These are phyloP conservation scores for Chlamydotis undulata DNA, from an alignment of 2,113 vertebrate species.

Conservation along the genomic window DNA sequence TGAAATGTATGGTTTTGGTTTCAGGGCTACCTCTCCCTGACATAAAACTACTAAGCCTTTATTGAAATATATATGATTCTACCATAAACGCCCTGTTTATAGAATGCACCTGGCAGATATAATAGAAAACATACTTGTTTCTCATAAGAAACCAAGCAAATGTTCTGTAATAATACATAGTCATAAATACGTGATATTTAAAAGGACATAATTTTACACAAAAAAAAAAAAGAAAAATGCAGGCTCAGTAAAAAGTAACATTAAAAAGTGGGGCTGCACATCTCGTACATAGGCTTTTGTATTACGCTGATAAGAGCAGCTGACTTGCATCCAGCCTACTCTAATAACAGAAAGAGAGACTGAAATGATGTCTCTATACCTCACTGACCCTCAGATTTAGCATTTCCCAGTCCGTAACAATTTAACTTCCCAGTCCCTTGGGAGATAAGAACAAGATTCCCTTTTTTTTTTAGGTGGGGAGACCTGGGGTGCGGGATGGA, in stretches of 20 bases:
- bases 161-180: conserved; percentile 31
- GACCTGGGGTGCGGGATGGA: neutral
- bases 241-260: neutral
- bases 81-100: conserved; percentile 66
- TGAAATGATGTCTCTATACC: neutral
- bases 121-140: conserved; percentile 58
- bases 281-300: conserved; percentile 34
- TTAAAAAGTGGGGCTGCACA: neutral
- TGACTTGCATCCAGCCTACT: neutral
- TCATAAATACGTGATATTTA: conserved; percentile 42
- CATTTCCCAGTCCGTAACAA: neutral
- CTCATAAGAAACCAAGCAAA: neutral
- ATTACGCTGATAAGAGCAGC: neutral
- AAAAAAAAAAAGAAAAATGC: conserved; percentile 10
- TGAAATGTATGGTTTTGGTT: conserved; percentile 53
- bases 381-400: neutral
- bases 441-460: neutral
- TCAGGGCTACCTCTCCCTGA: conserved; percentile 45
- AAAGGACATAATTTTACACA: conserved; percentile 59
- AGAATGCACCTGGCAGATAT: conserved; percentile 62
- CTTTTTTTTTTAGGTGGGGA: accelerated
- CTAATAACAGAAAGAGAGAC: neutral
- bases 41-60: conserved; percentile 67
- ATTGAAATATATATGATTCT: conserved; percentile 67
- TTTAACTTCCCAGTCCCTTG: neutral